Conservation (phyloP, 2,113 vertebrate genomes). For the Balaenoptera acutorostrata region DNA sequence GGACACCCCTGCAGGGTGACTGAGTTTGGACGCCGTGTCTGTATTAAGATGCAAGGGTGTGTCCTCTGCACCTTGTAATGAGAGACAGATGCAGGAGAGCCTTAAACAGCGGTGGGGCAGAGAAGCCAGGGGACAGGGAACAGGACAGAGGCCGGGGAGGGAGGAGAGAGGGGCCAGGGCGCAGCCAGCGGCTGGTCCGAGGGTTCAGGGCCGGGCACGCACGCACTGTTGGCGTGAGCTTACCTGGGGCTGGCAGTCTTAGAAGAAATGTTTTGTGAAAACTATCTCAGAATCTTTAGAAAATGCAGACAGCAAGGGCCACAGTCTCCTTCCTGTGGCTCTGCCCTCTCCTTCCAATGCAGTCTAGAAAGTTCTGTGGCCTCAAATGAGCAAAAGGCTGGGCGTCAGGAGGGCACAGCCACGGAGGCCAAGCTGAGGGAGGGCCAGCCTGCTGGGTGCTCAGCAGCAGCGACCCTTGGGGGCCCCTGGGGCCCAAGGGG, state of each 20-base stretch:
- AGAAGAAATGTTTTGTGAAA: neutral
- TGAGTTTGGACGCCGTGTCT: fast-evolving
- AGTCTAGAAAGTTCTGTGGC: neutral
- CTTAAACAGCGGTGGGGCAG: fast-evolving
- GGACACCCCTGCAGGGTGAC: fast-evolving
- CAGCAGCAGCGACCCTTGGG: fast-evolving
- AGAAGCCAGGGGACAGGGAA: neutral
- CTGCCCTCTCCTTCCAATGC: neutral
- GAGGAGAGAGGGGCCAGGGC: neutral
- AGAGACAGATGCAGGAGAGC: neutral
- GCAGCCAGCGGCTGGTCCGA: fast-evolving
- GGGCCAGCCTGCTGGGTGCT: neutral
- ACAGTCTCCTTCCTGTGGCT: neutral
- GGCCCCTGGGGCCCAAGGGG: neutral
- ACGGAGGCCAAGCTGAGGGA: neutral
- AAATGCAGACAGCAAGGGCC: neutral
- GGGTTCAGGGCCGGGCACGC: fast-evolving
- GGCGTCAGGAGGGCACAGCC: fast-evolving
- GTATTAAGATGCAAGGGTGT: fast-evolving
- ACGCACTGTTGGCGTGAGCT: neutral
- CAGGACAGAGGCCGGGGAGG: fast-evolving
- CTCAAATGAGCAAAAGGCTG: neutral
- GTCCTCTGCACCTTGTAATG: neutral
- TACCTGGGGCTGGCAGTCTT: neutral
- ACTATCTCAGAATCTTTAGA: neutral